Evolutionary conservation across 2,888 invertebrate genomes (phyloP).

Genomic region (Uropetala carovei): DNA sequence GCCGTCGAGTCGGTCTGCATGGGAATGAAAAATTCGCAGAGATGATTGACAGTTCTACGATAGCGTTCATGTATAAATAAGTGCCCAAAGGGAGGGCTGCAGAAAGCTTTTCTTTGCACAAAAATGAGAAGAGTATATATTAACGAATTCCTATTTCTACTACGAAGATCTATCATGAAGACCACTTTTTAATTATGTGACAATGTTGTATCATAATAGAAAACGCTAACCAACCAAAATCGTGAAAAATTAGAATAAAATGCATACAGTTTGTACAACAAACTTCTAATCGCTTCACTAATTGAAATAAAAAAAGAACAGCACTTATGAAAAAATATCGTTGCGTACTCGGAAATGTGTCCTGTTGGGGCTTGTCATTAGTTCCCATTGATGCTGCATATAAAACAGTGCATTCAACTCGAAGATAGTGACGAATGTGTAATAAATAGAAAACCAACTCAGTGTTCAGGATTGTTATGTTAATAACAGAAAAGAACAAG

Average conservation of each 20-base stretch:
- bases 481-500: too few relatives aligned
- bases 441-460: too few relatives aligned
- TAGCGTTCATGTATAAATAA: background rate
- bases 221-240: background rate
- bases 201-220: background rate
- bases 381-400: too few relatives aligned
- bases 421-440: too few relatives aligned
- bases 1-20: slow-evolving; percentile 95
- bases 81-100: background rate
- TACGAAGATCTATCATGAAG: background rate
- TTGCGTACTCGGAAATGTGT: too few relatives aligned
- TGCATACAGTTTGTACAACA: too few relatives aligned
- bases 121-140: background rate
- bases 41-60: background rate
- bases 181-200: background rate
- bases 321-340: too few relatives aligned
- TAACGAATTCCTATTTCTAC: background rate
- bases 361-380: too few relatives aligned
- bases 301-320: too few relatives aligned
- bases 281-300: too few relatives aligned
- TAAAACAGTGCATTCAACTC: too few relatives aligned
- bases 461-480: too few relatives aligned
- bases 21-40: slow-evolving; percentile 71
- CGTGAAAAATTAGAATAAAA: background rate
- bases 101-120: background rate